A percentile compares a stretch with the other conserved stretches of the same genome.
Evolutionary conservation across 2,797 vertebrate species (phyloP).

Genomic region (Onychomys leucogaster): DNA sequence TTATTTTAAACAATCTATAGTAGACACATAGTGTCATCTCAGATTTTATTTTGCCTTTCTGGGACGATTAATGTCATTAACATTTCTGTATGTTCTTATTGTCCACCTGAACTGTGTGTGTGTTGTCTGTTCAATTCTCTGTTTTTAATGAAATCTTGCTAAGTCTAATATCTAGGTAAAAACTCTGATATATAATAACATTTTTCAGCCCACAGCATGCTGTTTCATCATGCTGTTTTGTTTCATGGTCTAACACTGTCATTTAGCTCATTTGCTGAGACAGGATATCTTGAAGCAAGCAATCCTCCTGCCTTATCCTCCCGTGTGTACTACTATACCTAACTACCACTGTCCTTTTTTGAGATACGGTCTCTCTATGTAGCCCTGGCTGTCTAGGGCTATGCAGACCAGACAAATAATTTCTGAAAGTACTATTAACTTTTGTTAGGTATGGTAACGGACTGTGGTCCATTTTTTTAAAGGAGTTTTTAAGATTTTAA

Average conservation of each 20-base stretch:
- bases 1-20: background rate
- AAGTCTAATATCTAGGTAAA: background rate
- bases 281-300: background rate
- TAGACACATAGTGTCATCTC: background rate
- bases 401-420: background rate
- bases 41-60: slow-evolving; percentile 10
- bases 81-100: background rate
- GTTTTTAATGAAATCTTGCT: background rate
- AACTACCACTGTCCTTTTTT: background rate
- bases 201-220: background rate
- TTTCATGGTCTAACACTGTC: background rate
- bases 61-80: background rate
- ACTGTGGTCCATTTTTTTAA: background rate
- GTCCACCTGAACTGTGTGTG: background rate
- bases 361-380: background rate
- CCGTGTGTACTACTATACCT: background rate
- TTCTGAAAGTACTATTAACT: background rate
- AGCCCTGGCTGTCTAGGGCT: background rate
- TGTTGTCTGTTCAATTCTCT: background rate
- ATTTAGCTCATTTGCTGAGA: background rate
- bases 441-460: background rate
- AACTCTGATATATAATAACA: background rate
- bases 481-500: too few relatives aligned
- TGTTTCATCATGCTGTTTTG: too few relatives aligned
- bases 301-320: background rate